These are phyloP conservation scores for Cerceris rybyensis DNA, from an alignment of 2,888 invertebrate genomes.

Conservation along the genomic window DNA sequence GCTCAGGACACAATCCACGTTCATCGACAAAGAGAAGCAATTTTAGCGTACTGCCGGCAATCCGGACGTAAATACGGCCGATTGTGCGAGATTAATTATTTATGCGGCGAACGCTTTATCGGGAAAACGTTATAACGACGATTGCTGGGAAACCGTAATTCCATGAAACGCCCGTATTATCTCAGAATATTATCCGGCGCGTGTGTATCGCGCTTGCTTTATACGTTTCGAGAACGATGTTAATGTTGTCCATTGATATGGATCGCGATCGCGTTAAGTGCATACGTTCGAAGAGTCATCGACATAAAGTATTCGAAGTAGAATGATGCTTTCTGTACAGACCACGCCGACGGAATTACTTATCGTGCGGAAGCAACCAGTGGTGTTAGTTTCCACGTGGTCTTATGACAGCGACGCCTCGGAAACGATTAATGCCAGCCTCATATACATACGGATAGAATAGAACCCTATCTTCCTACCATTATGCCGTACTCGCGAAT, in stretches of 20 bases:
- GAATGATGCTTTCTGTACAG: constrained; percentile 45
- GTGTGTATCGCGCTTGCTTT: neutral
- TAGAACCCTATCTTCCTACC: neutral
- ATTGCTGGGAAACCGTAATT: constrained; percentile 27
- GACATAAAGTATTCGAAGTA: constrained; percentile 43
- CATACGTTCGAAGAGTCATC: constrained; percentile 39
- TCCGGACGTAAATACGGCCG: constrained; percentile 48
- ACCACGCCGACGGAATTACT: constrained; percentile 57
- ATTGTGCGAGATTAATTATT: constrained; percentile 60
- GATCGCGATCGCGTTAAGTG: constrained; percentile 39
- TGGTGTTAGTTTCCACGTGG: constrained; percentile 59
- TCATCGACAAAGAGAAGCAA: constrained; percentile 53
- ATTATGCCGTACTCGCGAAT: neutral
- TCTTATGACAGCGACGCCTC: constrained; percentile 46
- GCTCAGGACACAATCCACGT: constrained; percentile 40
- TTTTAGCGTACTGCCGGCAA: constrained; percentile 35
- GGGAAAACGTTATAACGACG: constrained; percentile 33
- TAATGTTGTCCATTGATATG: constrained; percentile 18
- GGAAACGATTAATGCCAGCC: constrained; percentile 38
- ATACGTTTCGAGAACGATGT: neutral
- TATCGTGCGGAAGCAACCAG: constrained; percentile 64
- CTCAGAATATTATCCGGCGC: constrained; percentile 25
- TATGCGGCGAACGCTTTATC: constrained; percentile 42
- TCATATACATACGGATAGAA: constrained; percentile 2
- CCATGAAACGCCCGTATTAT: constrained; percentile 37